Conservation (phyloP, 2,888 invertebrate species). For the Cheilosia impressa region DNA sequence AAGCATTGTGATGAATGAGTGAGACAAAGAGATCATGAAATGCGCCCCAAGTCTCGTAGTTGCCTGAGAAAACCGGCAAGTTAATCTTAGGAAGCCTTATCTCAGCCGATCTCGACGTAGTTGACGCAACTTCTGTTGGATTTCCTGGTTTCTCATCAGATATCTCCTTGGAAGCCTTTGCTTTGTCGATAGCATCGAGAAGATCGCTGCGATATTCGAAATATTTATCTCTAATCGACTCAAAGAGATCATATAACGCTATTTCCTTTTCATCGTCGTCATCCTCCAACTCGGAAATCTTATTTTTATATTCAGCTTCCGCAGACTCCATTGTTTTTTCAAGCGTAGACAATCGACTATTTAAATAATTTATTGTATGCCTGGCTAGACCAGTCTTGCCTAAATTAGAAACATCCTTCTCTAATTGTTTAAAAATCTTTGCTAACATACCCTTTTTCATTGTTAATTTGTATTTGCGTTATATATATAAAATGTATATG, state of each 20-base stretch:
- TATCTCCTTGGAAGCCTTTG: neutral
- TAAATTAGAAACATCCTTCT: too few relatives aligned
- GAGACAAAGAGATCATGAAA: conserved; percentile 11
- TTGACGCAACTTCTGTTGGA: neutral
- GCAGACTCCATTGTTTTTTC: conserved; percentile 1
- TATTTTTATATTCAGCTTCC: neutral
- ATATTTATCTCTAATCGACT: neutral
- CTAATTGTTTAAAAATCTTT: too few relatives aligned
- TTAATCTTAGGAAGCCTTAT: conserved; percentile 21
- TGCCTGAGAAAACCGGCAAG: conserved; percentile 19
- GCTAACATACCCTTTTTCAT: too few relatives aligned
- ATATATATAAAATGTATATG: too few relatives aligned
- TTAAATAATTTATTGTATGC: neutral
- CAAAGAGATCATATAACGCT: neutral
- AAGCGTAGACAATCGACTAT: neutral
- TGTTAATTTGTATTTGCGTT: too few relatives aligned
- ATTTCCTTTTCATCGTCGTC: neutral
- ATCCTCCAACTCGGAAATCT: neutral
- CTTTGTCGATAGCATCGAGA: conserved; percentile 9
- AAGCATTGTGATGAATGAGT: neutral
- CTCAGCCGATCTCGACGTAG: neutral
- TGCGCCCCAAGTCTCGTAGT: conserved; percentile 1
- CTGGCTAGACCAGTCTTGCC: too few relatives aligned
- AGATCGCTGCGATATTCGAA: conserved; percentile 1
- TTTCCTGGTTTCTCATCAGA: neutral